These are phyloP conservation scores for Solen grandis DNA, from an alignment of 1,140 invertebrate genomes.

Conservation along the genomic window DNA sequence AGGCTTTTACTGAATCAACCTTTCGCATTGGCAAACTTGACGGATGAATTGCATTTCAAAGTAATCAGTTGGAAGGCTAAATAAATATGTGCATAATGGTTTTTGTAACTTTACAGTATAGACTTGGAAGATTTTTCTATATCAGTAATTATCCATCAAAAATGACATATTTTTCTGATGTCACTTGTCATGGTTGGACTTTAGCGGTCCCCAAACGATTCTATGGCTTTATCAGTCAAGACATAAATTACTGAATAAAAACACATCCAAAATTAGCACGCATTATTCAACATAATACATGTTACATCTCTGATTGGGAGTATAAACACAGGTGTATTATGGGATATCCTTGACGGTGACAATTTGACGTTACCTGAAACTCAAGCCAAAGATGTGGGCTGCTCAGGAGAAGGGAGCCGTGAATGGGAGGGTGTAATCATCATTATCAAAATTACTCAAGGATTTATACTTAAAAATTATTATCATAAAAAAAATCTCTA, in stretches of 20 bases:
- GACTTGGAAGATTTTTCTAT: slow-evolving; percentile 22
- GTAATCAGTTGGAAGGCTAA: background rate
- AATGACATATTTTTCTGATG: too few relatives aligned
- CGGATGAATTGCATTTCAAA: slow-evolving; percentile 17
- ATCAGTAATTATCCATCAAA: slow-evolving; percentile 43
- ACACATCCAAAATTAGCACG: too few relatives aligned
- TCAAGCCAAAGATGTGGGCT: slow-evolving; percentile 21
- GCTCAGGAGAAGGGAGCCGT: background rate
- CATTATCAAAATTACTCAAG: slow-evolving; percentile 35
- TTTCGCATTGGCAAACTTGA: background rate
- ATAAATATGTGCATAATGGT: slow-evolving; percentile 25
- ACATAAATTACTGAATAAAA: too few relatives aligned
- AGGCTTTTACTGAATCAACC: slow-evolving; percentile 23
- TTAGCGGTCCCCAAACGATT: too few relatives aligned
- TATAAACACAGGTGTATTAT: slow-evolving; percentile 10
- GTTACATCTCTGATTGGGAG: too few relatives aligned
- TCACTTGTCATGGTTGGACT: too few relatives aligned
- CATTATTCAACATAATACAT: too few relatives aligned
- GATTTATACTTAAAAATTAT: slow-evolving; percentile 45
- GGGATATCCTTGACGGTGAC: slow-evolving; percentile 36
- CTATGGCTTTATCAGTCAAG: too few relatives aligned
- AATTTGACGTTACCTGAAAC: slow-evolving; percentile 49
- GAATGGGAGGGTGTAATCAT: slow-evolving; percentile 11
- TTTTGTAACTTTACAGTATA: slow-evolving; percentile 24
- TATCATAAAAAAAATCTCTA: slow-evolving; percentile 22